These are phyloP conservation scores for Drosophila aldrichi DNA, from an alignment of 2,888 invertebrate genomes.

Conservation along the genomic window DNA sequence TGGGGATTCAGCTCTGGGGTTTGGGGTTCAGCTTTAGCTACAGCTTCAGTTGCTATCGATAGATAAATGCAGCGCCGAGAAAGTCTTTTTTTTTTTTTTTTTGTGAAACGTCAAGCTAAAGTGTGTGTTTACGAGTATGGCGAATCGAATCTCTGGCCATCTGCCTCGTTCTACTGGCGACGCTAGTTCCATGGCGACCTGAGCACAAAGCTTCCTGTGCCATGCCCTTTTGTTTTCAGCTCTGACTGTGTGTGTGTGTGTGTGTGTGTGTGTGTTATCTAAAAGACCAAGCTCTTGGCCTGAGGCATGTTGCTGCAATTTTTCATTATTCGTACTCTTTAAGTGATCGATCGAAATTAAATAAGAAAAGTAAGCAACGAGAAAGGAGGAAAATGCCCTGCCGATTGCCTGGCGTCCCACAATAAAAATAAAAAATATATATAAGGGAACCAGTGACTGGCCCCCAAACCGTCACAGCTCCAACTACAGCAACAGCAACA, in stretches of 20 bases:
- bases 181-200: conserved; percentile 9
- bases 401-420: conserved; percentile 31
- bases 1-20: conserved; percentile 2
- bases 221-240: conserved; percentile 26
- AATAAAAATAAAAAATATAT: neutral
- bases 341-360: conserved; percentile 79
- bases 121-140: conserved; percentile 8
- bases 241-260: conserved; percentile 1
- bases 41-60: neutral
- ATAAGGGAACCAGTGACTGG: conserved; percentile 37
- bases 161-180: conserved; percentile 4
- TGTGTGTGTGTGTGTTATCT: conserved; percentile 45
- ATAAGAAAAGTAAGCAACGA: conserved; percentile 74
- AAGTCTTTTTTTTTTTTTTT: conserved; percentile 10
- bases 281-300: conserved; percentile 55
- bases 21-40: neutral
- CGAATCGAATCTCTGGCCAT: conserved; percentile 26
- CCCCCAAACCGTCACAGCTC: conserved; percentile 21
- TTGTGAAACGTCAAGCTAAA: conserved; percentile 5
- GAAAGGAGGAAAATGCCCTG: conserved; percentile 53
- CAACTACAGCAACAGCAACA: conserved; percentile 7
- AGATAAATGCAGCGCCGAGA: conserved; percentile 1
- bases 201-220: neutral
- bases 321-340: conserved; percentile 76
- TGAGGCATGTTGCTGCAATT: conserved; percentile 70